Conservation (phyloP, 2,797 vertebrate genomes). For the Catharus ustulatus region DNA sequence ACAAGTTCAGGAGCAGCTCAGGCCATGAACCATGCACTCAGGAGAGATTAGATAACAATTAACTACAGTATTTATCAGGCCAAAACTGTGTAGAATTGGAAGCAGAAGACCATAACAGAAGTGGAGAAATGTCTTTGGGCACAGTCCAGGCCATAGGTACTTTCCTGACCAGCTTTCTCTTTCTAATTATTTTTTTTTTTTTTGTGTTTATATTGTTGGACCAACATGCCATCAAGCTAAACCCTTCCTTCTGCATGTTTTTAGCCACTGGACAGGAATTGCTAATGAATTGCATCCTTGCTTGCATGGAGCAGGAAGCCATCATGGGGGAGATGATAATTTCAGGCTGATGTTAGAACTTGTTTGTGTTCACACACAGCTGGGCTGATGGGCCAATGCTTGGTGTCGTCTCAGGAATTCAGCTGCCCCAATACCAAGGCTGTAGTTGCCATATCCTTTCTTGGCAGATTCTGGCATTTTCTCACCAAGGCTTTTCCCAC, state of each 20-base stretch:
- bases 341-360: background rate
- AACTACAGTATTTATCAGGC: background rate
- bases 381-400: background rate
- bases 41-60: background rate
- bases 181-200: background rate
- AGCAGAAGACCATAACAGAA: background rate
- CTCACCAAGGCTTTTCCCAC: background rate
- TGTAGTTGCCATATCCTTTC: background rate
- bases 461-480: background rate
- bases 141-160: background rate
- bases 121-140: background rate
- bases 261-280: background rate
- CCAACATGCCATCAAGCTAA: background rate
- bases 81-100: background rate
- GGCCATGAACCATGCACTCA: background rate
- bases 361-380: background rate
- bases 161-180: background rate
- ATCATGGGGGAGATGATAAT: background rate
- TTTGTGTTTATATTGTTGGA: background rate
- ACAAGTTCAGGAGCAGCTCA: background rate
- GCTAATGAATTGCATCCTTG: background rate
- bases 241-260: background rate
- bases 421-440: background rate
- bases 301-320: background rate
- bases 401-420: fast-evolving